Conservation (phyloP, 2,113 vertebrate genomes). For the Prunella fulvescens region DNA sequence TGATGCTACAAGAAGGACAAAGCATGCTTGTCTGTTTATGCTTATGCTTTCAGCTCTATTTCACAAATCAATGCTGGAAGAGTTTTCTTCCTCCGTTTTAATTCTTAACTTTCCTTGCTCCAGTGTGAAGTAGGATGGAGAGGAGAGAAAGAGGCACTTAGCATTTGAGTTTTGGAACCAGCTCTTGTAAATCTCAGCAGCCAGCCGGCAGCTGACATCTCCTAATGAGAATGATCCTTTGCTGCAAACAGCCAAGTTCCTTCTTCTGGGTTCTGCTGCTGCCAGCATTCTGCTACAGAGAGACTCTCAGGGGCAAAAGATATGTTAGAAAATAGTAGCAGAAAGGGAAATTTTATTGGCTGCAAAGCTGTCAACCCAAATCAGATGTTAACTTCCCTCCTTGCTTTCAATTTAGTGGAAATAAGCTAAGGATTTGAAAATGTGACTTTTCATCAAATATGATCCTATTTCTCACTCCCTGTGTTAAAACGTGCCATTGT, state of each 20-base stretch:
- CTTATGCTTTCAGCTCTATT: not conserved
- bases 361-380: slow-evolving; percentile 18
- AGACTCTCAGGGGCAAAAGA: not conserved
- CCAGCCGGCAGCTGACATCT: not conserved
- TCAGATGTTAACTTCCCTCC: slow-evolving; percentile 4
- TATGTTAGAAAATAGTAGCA: not conserved
- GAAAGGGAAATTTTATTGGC: not conserved
- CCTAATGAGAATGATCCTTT: slow-evolving; percentile 26
- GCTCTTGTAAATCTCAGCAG: slow-evolving; percentile 1
- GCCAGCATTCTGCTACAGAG: not conserved
- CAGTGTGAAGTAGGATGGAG: not conserved
- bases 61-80: not conserved
- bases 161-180: not conserved
- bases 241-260: not conserved
- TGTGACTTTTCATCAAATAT: not conserved
- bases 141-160: not conserved
- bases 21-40: not conserved
- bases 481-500: not conserved
- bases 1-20: not conserved
- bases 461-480: not conserved
- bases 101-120: not conserved
- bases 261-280: not conserved
- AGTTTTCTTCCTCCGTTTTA: not conserved
- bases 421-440: slow-evolving; percentile 4
- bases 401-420: not conserved